Conservation (phyloP, 2,888 invertebrate species). For the Pseudococcus longispinus region DNA sequence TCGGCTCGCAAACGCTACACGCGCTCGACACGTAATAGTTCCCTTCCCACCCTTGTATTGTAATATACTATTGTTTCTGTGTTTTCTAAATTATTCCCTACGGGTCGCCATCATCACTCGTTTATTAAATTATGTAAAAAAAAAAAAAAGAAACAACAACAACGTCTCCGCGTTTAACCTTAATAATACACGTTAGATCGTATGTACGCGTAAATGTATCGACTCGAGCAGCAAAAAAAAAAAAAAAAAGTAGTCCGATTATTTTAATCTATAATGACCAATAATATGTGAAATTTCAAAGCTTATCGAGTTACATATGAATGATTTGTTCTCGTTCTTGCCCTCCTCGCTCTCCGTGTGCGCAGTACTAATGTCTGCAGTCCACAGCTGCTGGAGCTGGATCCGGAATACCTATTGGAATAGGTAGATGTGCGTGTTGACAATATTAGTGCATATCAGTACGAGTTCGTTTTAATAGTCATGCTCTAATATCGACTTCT, state of each 20-base stretch:
- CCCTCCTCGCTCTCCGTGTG: background rate
- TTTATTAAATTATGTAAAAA: slow-evolving; percentile 52
- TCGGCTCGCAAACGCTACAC: no score
- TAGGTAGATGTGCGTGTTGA: background rate
- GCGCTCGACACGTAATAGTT: no score
- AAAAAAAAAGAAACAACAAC: no score
- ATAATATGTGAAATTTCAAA: slow-evolving; percentile 13
- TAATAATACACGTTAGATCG: slow-evolving; percentile 48
- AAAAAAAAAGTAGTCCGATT: background rate
- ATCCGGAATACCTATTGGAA: background rate
- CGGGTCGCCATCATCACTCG: slow-evolving; percentile 47
- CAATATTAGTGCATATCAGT: background rate
- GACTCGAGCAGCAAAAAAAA: background rate
- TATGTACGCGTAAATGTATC: slow-evolving; percentile 5
- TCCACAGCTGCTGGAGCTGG: background rate
- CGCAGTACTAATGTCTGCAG: background rate
- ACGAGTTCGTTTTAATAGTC: background rate
- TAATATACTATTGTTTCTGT: slow-evolving; percentile 50
- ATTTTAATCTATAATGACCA: background rate
- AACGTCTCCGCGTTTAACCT: slow-evolving; percentile 29
- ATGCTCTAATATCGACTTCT: background rate
- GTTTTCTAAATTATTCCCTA: slow-evolving; percentile 54
- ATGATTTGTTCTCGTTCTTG: background rate
- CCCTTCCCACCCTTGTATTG: no score
- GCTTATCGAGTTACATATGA: slow-evolving; percentile 8